phyloP scores from a whole-genome alignment of 2,888 invertebrate genomes.

The Carterocephalus palaemon region DNA sequence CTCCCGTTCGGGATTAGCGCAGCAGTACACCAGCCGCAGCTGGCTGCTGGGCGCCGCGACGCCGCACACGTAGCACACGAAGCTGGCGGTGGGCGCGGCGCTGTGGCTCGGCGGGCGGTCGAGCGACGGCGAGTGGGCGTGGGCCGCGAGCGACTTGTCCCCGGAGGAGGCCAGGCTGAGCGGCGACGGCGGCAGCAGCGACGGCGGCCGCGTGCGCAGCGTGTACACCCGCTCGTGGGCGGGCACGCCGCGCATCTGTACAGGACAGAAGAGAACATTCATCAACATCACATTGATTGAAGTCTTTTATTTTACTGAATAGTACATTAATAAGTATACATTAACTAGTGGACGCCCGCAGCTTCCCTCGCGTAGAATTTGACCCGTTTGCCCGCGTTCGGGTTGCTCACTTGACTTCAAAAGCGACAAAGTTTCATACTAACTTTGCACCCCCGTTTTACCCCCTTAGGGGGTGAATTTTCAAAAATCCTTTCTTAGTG shows the following conservation, averaged over 20 bases:
- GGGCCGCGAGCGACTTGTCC: conserved; percentile 57
- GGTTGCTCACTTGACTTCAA: too few relatives aligned
- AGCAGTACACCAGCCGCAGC: conserved; percentile 89
- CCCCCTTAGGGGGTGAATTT: too few relatives aligned
- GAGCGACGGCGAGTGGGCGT: conserved; percentile 58
- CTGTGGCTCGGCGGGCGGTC: conserved; percentile 49
- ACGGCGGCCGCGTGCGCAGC: conserved; percentile 86
- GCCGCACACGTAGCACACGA: conserved; percentile 94
- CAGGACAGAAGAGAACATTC: neutral
- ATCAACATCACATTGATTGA: too few relatives aligned
- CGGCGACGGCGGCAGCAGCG: conserved; percentile 71
- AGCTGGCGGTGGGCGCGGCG: conserved; percentile 66
- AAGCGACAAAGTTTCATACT: too few relatives aligned
- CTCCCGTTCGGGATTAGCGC: conserved; percentile 90
- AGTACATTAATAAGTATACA: too few relatives aligned
- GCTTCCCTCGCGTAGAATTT: too few relatives aligned
- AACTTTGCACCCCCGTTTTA: too few relatives aligned
- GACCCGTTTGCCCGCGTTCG: too few relatives aligned
- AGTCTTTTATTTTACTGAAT: too few relatives aligned
- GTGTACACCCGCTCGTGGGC: conserved; percentile 89
- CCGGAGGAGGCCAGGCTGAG: conserved; percentile 68
- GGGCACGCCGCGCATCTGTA: conserved; percentile 83
- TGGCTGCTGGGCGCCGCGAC: conserved; percentile 88
- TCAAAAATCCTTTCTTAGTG: too few relatives aligned
- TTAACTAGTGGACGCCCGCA: too few relatives aligned